Evolutionary conservation across 1,140 invertebrate species (phyloP), one percentile per base, ranked within the genome.

Genomic region (Drosophila ambigua): DNA sequence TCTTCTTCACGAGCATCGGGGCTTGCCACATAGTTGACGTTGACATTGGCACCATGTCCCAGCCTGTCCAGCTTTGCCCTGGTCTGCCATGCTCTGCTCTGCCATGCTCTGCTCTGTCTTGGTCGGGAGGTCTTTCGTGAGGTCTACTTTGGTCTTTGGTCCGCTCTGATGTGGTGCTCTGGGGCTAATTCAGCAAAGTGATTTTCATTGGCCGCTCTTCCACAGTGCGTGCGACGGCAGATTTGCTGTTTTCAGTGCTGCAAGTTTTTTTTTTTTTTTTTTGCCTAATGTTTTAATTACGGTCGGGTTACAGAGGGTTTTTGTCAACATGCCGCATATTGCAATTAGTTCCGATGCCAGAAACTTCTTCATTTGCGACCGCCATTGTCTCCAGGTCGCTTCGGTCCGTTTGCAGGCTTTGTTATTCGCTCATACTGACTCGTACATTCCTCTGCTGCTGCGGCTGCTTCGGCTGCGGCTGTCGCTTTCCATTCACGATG

Each of bases 231-330:
- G 69, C 60, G 58, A 24, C 67, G 69, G 60, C 71, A 62, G 51
- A 53, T 53, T 53, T 53, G 5, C 39, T 20, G 16, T 53, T 53
- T 39, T 39, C 54, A 28, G 45, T 31, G 54, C 11, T 51, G 31
- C 8, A 7, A 9, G 8, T 16, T 16, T 16, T 16, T 16, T 16
- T 16, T 16, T 16, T 24, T 15, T 62, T 51, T 31, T 45, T 61
- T 53, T 69, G 68, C 71, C 82, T 87, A 88, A 82, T 88, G 79
- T 74, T 78, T 87, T 87, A 87, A 87, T 87, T 87, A 82, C 66
- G 83, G 78, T 60, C 81, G 71, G 57, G 26, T 35, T 46, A 83
- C 79, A 60, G 63, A 20, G 20, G 72, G 81, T 58, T 74, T n/a
- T 41, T 49, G 60, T 53, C 60, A 63, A 63, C 60, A 44, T 49